Evolutionary conservation across 2,797 vertebrate genomes (phyloP), one percentile per base, ranked within the genome.

Genomic region (Hydrolagus colliei): DNA sequence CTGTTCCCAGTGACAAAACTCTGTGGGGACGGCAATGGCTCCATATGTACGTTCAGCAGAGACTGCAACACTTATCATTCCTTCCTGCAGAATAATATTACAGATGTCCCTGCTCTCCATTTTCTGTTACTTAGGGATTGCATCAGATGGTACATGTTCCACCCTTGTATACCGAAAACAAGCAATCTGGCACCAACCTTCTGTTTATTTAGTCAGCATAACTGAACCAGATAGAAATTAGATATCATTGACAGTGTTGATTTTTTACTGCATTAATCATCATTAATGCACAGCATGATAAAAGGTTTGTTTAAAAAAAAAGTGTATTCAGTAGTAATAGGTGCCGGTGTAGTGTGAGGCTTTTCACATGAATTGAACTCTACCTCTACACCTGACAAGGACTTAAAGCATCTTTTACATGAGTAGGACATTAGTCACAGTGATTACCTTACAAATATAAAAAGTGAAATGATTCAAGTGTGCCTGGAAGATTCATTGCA

Each of bases 1-100:
- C 86, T 89, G 88, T 90, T 91, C 90, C 88, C 87, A 89, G 87
- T 87, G 86, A 88, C 88, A 91, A 84, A 90, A 86, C 87, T 89
- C 88, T 72, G 85, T 87, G 75, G 87, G 7, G 73, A 90, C 87
- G 89, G 88, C 79, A 86, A 86, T 87, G 86, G 71, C 88, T 87
- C 90, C 88, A 89, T 90, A 88, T 90, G 87, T 86, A 86, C 86
- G 88, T 85, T 65, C 82, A 87, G 11, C 13, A 85, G 78, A 87
- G 63, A 73, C 80, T 86, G 86, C 80, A 86, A 89, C 90, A 88
- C 80, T 87, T 11, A 11, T 75, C 63, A 20, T 88, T 88, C n/a
- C 73, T 87, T 79, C 87, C 88, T 87, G 82, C 71, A 88, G 18
- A 88, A 86, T 85, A 88, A 87, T 87, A 86, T 72, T 68, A 71